phyloP scores from a whole-genome alignment of 2,797 vertebrate species.

The Prunella strophiata region DNA sequence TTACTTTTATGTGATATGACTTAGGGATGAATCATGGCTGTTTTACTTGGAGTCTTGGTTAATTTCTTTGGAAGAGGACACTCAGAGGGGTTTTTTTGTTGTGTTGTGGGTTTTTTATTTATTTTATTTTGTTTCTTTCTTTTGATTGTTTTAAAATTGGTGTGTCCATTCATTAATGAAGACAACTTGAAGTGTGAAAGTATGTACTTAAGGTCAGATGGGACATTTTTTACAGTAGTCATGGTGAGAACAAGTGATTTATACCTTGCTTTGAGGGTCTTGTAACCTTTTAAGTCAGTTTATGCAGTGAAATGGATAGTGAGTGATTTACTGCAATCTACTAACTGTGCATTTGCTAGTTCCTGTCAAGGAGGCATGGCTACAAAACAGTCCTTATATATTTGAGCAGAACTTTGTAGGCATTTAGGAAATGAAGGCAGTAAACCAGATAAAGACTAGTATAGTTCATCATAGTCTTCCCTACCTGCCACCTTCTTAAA shows the following conservation, averaged over 20 bases:
- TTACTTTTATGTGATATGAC: not conserved
- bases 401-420: not conserved
- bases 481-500: not conserved
- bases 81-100: not conserved
- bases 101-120: too few species aligned
- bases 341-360: not conserved
- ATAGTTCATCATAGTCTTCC: not conserved
- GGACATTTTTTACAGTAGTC: not conserved
- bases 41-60: not conserved
- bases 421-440: not conserved
- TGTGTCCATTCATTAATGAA: not conserved
- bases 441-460: not conserved
- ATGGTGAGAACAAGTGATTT: not conserved
- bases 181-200: not conserved
- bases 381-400: not conserved
- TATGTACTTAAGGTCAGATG: not conserved
- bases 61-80: not conserved
- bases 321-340: not conserved
- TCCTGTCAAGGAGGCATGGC: not conserved
- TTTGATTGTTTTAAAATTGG: not conserved
- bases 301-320: not conserved
- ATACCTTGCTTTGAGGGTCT: not conserved
- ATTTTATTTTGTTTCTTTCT: fast-evolving
- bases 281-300: not conserved
- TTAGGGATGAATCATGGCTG: not conserved